Evolutionary conservation across 2,888 invertebrate genomes (phyloP).

Genomic region (Siphlonurus alternatus): DNA sequence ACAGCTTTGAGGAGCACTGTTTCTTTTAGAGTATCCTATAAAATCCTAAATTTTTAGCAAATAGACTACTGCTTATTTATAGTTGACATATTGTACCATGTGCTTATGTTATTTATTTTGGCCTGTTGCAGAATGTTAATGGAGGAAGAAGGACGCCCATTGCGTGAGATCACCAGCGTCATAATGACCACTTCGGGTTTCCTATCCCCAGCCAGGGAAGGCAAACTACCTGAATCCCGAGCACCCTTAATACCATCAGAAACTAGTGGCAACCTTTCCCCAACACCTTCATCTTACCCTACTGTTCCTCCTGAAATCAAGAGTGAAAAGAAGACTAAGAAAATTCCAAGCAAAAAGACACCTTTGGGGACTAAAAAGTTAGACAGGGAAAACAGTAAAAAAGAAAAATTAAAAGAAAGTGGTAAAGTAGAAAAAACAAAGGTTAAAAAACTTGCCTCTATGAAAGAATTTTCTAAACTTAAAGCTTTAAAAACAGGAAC

Average conservation of each 20-base stretch:
- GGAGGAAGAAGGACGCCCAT: conserved; percentile 53
- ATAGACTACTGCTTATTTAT: conserved; percentile 15
- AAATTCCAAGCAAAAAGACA: conserved; percentile 24
- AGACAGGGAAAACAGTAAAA: conserved; percentile 22
- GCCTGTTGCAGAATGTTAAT: conserved; percentile 28
- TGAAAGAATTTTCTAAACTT: conserved; percentile 33
- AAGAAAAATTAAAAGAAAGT: conserved; percentile 13
- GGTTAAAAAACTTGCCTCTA: conserved; percentile 28
- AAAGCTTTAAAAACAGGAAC: conserved; percentile 29
- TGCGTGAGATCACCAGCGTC: conserved; percentile 81
- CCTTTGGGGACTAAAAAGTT: conserved; percentile 24
- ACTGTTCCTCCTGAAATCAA: neutral
- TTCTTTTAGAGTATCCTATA: too few species aligned
- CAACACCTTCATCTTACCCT: neutral
- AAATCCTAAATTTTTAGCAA: too few species aligned
- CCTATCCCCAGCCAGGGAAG: conserved; percentile 77
- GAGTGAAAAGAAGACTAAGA: conserved; percentile 25
- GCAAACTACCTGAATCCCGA: conserved; percentile 73
- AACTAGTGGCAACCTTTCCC: neutral
- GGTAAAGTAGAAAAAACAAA: neutral
- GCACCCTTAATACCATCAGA: conserved; percentile 35
- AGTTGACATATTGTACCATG: neutral
- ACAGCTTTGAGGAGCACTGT: too few species aligned
- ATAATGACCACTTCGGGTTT: conserved; percentile 91
- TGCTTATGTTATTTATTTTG: too few species aligned